These are phyloP conservation scores for Brachyalestes nurse DNA, from an alignment of 2,797 vertebrate species.

Conservation along the genomic window DNA sequence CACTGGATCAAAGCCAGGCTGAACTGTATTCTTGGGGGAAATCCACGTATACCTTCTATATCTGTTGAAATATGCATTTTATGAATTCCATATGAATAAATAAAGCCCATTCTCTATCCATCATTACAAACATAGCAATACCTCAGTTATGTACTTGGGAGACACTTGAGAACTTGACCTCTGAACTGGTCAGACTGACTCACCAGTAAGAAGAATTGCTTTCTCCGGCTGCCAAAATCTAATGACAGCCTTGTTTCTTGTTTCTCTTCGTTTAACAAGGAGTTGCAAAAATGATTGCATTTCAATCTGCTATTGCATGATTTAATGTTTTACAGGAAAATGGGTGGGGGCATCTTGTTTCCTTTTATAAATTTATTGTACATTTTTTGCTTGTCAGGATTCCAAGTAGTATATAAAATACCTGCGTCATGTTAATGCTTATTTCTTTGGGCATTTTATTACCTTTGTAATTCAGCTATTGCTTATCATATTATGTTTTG, in stretches of 20 bases:
- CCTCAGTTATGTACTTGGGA: neutral
- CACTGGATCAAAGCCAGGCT: conserved; percentile 22
- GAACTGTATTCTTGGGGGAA: neutral
- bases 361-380: conserved; percentile 37
- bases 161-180: conserved; percentile 67
- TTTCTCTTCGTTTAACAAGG: conserved; percentile 62
- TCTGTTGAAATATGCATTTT: conserved; percentile 7
- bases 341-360: neutral
- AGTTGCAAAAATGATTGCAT: conserved; percentile 30
- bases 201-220: conserved; percentile 62
- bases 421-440: neutral
- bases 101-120: neutral
- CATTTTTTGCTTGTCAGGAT: conserved; percentile 2
- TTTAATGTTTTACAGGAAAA: conserved; percentile 25
- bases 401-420: conserved; percentile 12
- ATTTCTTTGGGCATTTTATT: conserved; percentile 14
- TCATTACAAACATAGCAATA: neutral
- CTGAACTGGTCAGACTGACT: conserved; percentile 77
- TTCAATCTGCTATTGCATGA: conserved; percentile 50
- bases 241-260: conserved; percentile 66
- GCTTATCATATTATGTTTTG: neutral
- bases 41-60: neutral
- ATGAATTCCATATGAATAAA: conserved; percentile 6
- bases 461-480: neutral
- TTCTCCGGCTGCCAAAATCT: conserved; percentile 48